Base-by-base conservation (phyloP, 2,113 vertebrate species). In the Sturnus vulgaris region DNA sequence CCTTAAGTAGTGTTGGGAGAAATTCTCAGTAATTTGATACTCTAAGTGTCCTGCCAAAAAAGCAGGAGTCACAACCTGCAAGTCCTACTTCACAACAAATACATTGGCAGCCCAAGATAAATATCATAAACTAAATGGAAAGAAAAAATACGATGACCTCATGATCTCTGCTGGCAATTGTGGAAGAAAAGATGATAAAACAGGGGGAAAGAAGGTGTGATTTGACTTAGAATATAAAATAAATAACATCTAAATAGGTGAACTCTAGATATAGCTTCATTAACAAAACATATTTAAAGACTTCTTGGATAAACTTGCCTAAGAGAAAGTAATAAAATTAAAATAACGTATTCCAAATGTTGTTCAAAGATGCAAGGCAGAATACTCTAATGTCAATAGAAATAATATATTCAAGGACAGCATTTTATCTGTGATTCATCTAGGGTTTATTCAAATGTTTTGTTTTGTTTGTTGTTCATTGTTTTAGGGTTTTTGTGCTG, bases 111-210 rank as follows among this genome's bases (percentile, higher is more conserved):
- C 40, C 80, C 35, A 86, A 96, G 49, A 82, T 44, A 96, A 96
- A 61, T 61, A 80, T 21, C n/a, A 83, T 71, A 92, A 88, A 76
- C 11, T 9, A 83, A 71, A 86, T 57, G 21, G 50, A 85, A 87
- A 86, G 42, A 69, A 93, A 95, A 94, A 91, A 22, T 10, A 9
- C 19, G 59, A 84, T 83, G 66, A 77, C 19, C 12, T 94, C 31
- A 79, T 33, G 21, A 42, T 71, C 56, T 77, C 89, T 96, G 66
- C 59, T 75, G 91, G 78, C 66, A 97, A 97, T 92, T 21, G 31
- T 7, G 4, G 33, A 69, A 44, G 35, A 83, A 81, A 82, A 77
- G 9, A 31, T 0, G 0, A 75, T 66, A 77, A 79, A 59, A 4
- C 1, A 1, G 7, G 5, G 15, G 15, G 23, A 86, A 59, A 66